Evolutionary conservation across 2,797 vertebrate species (phyloP).

Genomic region (Picus viridis): DNA sequence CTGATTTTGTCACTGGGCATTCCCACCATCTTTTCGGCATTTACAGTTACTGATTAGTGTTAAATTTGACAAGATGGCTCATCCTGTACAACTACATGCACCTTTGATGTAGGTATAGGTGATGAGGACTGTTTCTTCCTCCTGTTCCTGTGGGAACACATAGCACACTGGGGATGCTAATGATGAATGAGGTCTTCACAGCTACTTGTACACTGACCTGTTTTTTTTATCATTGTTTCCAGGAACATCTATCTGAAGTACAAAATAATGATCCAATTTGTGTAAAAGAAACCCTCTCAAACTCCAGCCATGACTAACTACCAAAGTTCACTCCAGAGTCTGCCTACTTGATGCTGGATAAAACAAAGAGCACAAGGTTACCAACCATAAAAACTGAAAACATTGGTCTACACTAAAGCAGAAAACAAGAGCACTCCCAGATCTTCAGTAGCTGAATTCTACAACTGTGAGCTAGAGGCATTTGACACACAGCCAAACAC

Average conservation of each 20-base stretch:
- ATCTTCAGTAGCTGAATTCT: not conserved
- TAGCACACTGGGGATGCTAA: not conserved
- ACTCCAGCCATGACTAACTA: not conserved
- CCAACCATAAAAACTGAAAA: slow-evolving; percentile 6
- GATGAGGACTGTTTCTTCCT: not conserved
- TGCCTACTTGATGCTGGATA: slow-evolving; percentile 14
- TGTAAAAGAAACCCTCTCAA: not conserved
- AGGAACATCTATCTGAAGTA: not conserved
- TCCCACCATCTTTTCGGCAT: not conserved
- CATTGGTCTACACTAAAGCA: not conserved
- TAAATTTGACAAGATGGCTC: not conserved
- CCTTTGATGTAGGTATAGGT: not conserved
- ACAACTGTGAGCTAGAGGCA: not conserved
- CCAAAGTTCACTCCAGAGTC: not conserved
- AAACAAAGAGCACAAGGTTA: slow-evolving; percentile 27
- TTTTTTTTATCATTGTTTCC: not conserved
- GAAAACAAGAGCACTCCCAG: not conserved
- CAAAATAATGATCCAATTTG: not conserved
- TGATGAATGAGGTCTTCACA: not conserved
- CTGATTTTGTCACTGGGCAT: not conserved
- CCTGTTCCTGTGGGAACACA: not conserved
- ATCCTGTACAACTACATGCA: not conserved
- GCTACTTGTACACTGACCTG: not conserved
- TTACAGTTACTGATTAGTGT: not conserved
- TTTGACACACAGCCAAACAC: slow-evolving; percentile 39